Percentiles rank a stretch among this genome's conserved stretches.
These are phyloP conservation scores for Schizopygopsis malacanthus DNA, from an alignment of 2,797 vertebrate species.

Conservation along the genomic window DNA sequence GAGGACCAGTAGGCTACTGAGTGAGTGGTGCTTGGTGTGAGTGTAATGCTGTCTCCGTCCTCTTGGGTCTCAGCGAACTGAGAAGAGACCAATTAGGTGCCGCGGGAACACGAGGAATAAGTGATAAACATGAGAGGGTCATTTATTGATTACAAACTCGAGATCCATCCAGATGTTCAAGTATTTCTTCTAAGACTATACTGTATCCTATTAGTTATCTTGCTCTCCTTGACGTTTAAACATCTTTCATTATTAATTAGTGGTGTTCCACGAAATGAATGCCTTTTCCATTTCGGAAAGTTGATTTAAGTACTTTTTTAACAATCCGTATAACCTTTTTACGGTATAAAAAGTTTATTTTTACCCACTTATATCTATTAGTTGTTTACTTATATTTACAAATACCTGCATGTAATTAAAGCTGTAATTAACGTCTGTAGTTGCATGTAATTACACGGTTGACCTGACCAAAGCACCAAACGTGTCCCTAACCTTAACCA, in stretches of 20 bases:
- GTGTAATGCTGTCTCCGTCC: constrained; percentile 70
- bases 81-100: constrained; percentile 46
- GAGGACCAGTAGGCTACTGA: constrained; percentile 22
- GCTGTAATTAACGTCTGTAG: too few relatives aligned
- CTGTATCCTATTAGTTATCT: neutral
- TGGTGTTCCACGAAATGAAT: neutral
- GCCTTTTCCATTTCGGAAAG: neutral
- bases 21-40: constrained; percentile 58
- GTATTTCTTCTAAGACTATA: neutral
- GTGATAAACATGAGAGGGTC: constrained; percentile 12
- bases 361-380: neutral
- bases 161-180: neutral
- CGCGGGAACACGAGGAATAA: constrained; percentile 12
- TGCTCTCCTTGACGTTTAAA: neutral
- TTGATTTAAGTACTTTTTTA: neutral
- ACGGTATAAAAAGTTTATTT: neutral
- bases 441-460: too few relatives aligned
- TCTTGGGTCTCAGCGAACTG: constrained; percentile 70
- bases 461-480: too few relatives aligned
- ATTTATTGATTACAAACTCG: constrained; percentile 32
- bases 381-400: neutral
- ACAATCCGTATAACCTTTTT: neutral
- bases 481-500: too few relatives aligned
- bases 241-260: neutral
- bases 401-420: neutral